Evolutionary conservation across 1,140 invertebrate species (phyloP).

Genomic region (Archegozetes longisetosus): DNA sequence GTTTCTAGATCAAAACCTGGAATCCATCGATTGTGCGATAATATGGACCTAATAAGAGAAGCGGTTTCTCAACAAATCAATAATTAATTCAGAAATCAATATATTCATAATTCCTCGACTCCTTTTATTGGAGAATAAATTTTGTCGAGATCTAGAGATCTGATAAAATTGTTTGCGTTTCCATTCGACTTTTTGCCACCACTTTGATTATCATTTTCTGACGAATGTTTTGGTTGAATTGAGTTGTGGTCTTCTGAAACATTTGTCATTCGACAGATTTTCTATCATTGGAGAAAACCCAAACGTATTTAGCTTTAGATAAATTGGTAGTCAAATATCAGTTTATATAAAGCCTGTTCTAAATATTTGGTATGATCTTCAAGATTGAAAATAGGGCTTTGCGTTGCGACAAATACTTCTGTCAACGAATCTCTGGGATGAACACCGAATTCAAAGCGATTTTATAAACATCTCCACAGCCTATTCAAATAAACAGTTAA

Average conservation of each 20-base stretch:
- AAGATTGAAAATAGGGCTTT: constrained; percentile 65
- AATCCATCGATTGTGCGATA: not conserved
- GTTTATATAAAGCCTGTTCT: too few species aligned
- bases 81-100: constrained; percentile 6
- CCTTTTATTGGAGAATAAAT: constrained; percentile 15
- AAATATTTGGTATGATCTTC: constrained; percentile 77
- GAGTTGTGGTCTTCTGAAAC: not conserved
- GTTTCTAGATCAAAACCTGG: constrained; percentile 17
- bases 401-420: constrained; percentile 60
- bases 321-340: too few species aligned
- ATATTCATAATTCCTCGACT: constrained; percentile 16
- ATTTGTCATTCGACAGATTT: too few species aligned
- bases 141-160: constrained; percentile 15
- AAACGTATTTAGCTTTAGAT: too few species aligned
- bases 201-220: not conserved
- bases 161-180: not conserved
- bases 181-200: not conserved
- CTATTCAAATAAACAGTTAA: constrained; percentile 37
- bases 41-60: too few species aligned
- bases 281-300: too few species aligned
- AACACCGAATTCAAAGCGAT: constrained; percentile 85
- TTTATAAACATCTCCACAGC: constrained; percentile 95
- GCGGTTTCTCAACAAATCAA: too few species aligned
- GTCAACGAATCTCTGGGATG: constrained; percentile 78
- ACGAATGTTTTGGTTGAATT: not conserved